A percentile compares a stretch with the other conserved stretches of the same genome.
These are phyloP conservation scores for Larimichthys crocea DNA, from an alignment of 2,113 vertebrate genomes.

Conservation along the genomic window DNA sequence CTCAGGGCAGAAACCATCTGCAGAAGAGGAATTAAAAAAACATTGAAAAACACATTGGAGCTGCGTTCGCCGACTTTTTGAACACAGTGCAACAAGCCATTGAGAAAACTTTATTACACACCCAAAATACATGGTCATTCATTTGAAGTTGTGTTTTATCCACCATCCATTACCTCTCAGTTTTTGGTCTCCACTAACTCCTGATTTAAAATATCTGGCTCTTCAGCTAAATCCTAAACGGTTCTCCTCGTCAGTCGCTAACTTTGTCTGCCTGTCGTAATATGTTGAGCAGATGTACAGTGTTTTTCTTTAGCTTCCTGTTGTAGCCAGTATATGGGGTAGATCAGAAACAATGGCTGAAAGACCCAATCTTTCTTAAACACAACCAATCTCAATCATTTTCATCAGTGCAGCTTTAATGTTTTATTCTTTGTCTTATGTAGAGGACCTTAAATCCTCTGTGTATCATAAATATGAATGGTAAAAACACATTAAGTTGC, in stretches of 20 bases:
- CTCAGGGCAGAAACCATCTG: conserved; percentile 91
- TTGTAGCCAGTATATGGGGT: not conserved
- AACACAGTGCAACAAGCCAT: not conserved
- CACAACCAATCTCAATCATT: no score
- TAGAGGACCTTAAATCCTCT: not conserved
- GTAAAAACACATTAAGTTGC: not conserved
- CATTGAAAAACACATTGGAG: not conserved
- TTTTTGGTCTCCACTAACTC: not conserved
- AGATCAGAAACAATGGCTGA: not conserved
- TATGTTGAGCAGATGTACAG: not conserved
- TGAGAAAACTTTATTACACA: not conserved
- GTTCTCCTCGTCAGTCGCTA: not conserved
- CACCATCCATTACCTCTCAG: not conserved
- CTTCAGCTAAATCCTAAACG: not conserved
- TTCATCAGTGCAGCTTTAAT: not conserved
- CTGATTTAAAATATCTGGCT: not conserved
- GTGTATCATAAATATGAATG: not conserved
- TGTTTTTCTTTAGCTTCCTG: not conserved
- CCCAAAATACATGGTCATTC: not conserved
- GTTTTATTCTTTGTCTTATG: not conserved
- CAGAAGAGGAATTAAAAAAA: not conserved
- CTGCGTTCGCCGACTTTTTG: not conserved
- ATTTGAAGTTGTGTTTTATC: not conserved
- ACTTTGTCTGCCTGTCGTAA: not conserved
- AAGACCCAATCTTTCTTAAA: no score